Conservation (phyloP, 2,113 vertebrate genomes). For the Microcebus griseorufus region DNA sequence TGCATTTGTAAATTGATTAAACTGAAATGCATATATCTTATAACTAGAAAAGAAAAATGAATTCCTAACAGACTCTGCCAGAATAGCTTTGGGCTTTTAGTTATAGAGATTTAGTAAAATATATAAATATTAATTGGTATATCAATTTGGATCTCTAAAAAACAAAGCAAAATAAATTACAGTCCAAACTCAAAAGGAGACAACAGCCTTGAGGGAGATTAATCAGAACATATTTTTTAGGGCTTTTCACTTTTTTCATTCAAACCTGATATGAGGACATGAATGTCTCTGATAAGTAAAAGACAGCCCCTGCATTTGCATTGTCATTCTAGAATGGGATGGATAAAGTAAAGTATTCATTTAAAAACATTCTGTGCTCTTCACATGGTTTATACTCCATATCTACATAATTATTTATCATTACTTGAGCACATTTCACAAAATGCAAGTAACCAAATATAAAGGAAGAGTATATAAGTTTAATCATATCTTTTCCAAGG, state of each 20-base stretch:
- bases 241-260: background rate
- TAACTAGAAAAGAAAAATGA: conserved; percentile 16
- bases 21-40: conserved; percentile 52
- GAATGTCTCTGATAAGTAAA: background rate
- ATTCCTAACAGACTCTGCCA: background rate
- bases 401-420: background rate
- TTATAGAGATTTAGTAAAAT: conserved; percentile 1
- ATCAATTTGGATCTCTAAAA: conserved; percentile 6
- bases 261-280: background rate
- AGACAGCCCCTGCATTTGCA: background rate
- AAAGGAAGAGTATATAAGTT: background rate
- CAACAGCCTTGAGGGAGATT: background rate
- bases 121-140: background rate
- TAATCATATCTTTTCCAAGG: background rate
- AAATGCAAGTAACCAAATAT: background rate
- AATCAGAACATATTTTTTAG: background rate
- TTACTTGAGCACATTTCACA: background rate
- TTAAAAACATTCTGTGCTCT: background rate
- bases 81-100: background rate
- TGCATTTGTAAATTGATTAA: conserved; percentile 70
- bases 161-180: conserved; percentile 4
- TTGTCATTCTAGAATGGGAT: background rate
- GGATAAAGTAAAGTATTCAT: background rate
- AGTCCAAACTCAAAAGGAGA: background rate
- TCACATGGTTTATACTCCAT: background rate